phyloP scores from a whole-genome alignment of 92 coral and sea anemone genomes.

The Umimayanthus chanpuru region DNA sequence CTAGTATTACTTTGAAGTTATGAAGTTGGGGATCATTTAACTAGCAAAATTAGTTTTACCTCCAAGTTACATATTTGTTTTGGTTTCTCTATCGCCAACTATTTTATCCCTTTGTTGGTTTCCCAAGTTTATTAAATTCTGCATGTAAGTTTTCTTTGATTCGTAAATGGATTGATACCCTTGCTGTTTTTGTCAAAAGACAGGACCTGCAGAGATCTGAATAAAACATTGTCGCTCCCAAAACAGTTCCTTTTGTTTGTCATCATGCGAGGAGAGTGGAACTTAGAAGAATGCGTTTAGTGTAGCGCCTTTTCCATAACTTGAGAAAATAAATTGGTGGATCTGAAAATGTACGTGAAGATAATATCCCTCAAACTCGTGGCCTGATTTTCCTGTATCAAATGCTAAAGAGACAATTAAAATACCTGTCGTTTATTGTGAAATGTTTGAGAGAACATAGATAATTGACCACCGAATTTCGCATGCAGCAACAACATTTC shows the following conservation, averaged over 20 bases:
- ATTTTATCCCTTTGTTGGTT: not conserved
- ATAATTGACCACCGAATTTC: conserved; percentile 21
- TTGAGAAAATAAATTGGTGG: not conserved
- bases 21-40: not conserved
- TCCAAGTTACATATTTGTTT: not conserved
- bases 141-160: conserved; percentile 9
- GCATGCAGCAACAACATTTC: conserved; percentile 40
- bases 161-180: not conserved
- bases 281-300: not conserved
- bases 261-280: not conserved
- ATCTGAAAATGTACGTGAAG: not conserved
- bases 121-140: conserved; percentile 3
- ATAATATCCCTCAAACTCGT: not conserved
- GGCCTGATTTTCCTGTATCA: not conserved
- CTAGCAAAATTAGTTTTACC: not conserved
- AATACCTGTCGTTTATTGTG: conserved; percentile 27
- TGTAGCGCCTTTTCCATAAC: not conserved
- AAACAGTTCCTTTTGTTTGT: not conserved
- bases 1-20: not conserved
- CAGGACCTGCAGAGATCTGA: not conserved
- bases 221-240: not conserved
- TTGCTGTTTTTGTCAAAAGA: not conserved
- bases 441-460: not conserved
- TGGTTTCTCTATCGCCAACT: not conserved
- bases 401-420: not conserved